Base-by-base conservation (phyloP, 2,797 vertebrate genomes). In the Lateolabrax maculatus region DNA sequence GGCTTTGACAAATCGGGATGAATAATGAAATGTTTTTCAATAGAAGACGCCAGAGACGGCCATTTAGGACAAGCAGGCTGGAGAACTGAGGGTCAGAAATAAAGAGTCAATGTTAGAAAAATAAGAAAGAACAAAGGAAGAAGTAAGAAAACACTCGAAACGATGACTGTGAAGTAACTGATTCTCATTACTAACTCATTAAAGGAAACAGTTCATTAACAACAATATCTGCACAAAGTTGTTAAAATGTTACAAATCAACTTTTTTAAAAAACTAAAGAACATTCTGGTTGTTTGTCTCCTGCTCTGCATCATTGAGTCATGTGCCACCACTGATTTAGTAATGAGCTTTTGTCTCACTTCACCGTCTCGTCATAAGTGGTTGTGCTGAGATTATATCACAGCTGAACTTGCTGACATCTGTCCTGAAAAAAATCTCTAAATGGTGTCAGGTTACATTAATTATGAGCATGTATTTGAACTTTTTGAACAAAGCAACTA, bases 261-360 rank as follows among this genome's bases (percentile, higher is more conserved):
- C 55, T 10, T 27, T 10, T 71, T 48, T 68, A 21, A 46, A 27
- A 80, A 68, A 60, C 4, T 19, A 10, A 62, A 84, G 34, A 37
- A 61, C 23, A 57, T 68, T 77, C 56, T 70, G 80, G n/a, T 65
- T 60, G 51, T 61, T 69, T 6, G 21, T 67, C 69, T 84, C 9
- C 27, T 63, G 61, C 72, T 73, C 48, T 49, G 71, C 56, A 72
- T 62, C 75, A 74, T 36, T 68, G 72, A 78, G 55, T 48, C 80
- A 65, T 82, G 82, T 82, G 78, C 64, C 78, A 79, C 53, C 37
- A 56, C 18, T 63, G 79, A 79, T 86, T 75, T 82, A 36, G 34
- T 77, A 80, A 89, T 85, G 80, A 88, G 81, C 65, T 79, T 84
- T 87, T 81, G 53, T 86, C 53, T 75, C 76, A 84, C 67, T 79